phyloP scores from a whole-genome alignment of 2,888 invertebrate genomes.

The Melanotus villosus region DNA sequence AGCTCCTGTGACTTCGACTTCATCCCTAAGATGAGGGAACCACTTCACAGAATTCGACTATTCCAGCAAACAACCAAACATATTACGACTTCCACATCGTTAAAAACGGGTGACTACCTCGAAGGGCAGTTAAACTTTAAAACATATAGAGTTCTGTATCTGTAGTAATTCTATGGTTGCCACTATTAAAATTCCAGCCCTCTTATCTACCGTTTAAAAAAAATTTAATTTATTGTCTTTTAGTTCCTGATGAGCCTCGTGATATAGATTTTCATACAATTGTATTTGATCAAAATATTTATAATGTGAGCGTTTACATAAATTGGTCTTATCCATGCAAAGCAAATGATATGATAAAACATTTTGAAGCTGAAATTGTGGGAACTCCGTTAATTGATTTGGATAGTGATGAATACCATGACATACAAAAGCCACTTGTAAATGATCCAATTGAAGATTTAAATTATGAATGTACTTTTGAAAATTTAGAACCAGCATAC shows the following conservation, averaged over 20 bases:
- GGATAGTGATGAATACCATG: background rate
- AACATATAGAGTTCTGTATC: no score
- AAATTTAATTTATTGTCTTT: slow-evolving; percentile 30
- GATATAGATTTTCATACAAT: slow-evolving; percentile 35
- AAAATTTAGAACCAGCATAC: slow-evolving; percentile 36
- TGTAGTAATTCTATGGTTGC: no score
- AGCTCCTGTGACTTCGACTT: no score
- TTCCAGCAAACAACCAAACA: no score
- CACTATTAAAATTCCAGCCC: no score
- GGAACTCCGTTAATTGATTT: slow-evolving; percentile 14
- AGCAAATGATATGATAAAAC: slow-evolving; percentile 53
- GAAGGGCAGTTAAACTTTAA: no score
- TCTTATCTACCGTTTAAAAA: no score
- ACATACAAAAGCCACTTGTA: background rate
- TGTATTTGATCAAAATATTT: slow-evolving; percentile 15
- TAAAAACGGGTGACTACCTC: no score
- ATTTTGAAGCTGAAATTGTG: slow-evolving; percentile 38
- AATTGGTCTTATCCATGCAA: slow-evolving; percentile 55
- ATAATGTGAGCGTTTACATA: slow-evolving; percentile 41
- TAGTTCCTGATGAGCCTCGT: slow-evolving; percentile 49
- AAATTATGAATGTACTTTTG: slow-evolving; percentile 27
- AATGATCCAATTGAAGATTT: slow-evolving; percentile 17
- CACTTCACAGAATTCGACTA: no score
- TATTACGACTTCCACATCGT: no score
- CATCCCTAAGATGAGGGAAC: no score